Evolutionary conservation across 1,140 invertebrate species (phyloP), one percentile per base, ranked within the genome.

Genomic region (Neocloeon triangulifer): DNA sequence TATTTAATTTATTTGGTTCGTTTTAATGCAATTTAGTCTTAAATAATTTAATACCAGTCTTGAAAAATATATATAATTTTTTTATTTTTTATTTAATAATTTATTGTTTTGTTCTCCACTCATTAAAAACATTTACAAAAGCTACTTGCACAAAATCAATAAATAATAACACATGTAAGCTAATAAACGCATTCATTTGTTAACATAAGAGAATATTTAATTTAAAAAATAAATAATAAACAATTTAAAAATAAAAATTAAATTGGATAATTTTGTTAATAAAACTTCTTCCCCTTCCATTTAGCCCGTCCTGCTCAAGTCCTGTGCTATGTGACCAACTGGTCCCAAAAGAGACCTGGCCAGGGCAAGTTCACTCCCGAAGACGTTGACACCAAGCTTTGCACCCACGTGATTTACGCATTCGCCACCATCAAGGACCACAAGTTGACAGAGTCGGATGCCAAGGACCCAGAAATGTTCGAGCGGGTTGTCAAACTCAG

Each of bases 281-380:
- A n/a, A n/a, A n/a, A n/a, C n/a, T n/a, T n/a, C n/a, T n/a, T n/a
- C n/a, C n/a, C n/a, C n/a, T n/a, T 30, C 25, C 40, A 55, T 53
- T 2, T 46, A 82, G 79, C 66, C 37, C 69, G 80, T 33, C 66
- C 69, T 35, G 66, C 79, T 1, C 77, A 81, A 55, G 69, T 88
- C 1, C 71, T 94, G 40, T 96, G 89, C 50, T 95, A 94, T 47
- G 64, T 85, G 49, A 91, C 89, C 2, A 91, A 79, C 40, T 94
- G 88, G 88, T 84, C 86, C 0, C 68, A 78, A 36, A 91, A 88
- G 48, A 61, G 86, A 27, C 74, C 82, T 0, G 78, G 77, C 25
- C 61, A 66, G 15, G 85, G 82, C 5, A 75, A 75, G 50, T 94
- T 91, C 52, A 64, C 64, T 26, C 80, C 86, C 0, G 77, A 85